phyloP scores from a whole-genome alignment of 2,888 invertebrate genomes.

The Apamea crenata region DNA sequence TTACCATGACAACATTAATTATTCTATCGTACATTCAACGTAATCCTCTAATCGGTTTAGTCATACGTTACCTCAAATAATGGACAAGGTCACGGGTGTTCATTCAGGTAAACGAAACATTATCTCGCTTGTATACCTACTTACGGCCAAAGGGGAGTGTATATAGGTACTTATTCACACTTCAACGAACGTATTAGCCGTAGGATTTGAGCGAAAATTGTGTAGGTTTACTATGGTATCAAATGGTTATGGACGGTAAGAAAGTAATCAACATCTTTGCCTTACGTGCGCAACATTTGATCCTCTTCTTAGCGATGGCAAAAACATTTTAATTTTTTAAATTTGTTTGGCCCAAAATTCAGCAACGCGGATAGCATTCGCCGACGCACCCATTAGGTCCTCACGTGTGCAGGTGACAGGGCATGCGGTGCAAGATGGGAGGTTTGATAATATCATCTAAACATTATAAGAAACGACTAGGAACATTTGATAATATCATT shows the following conservation, averaged over 20 bases:
- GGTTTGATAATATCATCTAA: no score
- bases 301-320: no score
- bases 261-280: background rate
- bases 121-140: constrained; percentile 44
- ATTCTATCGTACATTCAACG: constrained; percentile 34
- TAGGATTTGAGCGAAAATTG: background rate
- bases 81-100: constrained; percentile 43
- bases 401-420: no score
- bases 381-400: no score
- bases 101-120: constrained; percentile 44
- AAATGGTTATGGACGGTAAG: background rate
- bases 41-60: constrained; percentile 52
- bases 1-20: constrained; percentile 24
- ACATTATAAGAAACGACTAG: no score
- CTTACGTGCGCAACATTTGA: background rate
- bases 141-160: constrained; percentile 19
- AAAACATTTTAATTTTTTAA: no score
- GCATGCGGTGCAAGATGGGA: no score
- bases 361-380: no score
- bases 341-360: no score
- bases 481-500: background rate
- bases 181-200: constrained; percentile 16
- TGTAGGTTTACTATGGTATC: background rate
- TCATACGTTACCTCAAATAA: constrained; percentile 35
- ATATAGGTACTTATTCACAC: constrained; percentile 47